Evolutionary conservation across 2,888 invertebrate species (phyloP).

Genomic region (Itoplectis maculator): DNA sequence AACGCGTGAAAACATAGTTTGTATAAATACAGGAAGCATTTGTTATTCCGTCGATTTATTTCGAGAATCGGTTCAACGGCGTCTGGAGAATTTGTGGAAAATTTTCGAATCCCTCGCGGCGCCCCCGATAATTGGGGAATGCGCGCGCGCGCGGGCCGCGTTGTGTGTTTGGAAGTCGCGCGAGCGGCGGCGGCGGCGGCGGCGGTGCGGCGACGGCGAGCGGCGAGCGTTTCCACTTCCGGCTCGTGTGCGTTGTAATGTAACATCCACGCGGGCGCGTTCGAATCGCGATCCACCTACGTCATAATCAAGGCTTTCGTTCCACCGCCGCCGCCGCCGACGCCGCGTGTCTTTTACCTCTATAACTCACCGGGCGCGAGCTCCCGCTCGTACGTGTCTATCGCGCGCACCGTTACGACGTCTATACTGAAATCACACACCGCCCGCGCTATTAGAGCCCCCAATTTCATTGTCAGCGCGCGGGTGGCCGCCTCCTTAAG

Average conservation of each 20-base stretch:
- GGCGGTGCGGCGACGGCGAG: constrained; percentile 51
- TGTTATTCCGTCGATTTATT: constrained; percentile 61
- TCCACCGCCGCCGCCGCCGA: not conserved
- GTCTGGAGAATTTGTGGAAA: constrained; percentile 54
- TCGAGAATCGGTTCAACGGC: constrained; percentile 42
- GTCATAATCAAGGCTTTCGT: constrained; percentile 61
- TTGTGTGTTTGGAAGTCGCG: constrained; percentile 4
- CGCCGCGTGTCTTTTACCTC: not conserved
- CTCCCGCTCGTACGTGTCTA: constrained; percentile 12
- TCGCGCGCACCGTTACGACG: constrained; percentile 30
- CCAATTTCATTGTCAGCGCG: constrained; percentile 24
- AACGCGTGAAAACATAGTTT: constrained; percentile 18
- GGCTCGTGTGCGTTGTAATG: constrained; percentile 76
- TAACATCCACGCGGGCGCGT: constrained; percentile 74
- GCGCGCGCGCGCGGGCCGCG: too few species aligned
- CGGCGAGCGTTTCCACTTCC: constrained; percentile 75
- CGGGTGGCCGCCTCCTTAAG: constrained; percentile 47
- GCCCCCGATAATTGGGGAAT: constrained; percentile 4
- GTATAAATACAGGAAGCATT: constrained; percentile 51
- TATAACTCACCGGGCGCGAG: not conserved
- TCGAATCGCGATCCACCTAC: constrained; percentile 72
- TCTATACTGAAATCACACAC: constrained; percentile 34
- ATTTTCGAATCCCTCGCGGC: not conserved
- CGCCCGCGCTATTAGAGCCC: constrained; percentile 23
- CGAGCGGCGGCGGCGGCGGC: constrained; percentile 38